These are phyloP conservation scores for Stomatorhinus walkeri DNA, from an alignment of 2,797 vertebrate species.

Conservation along the genomic window DNA sequence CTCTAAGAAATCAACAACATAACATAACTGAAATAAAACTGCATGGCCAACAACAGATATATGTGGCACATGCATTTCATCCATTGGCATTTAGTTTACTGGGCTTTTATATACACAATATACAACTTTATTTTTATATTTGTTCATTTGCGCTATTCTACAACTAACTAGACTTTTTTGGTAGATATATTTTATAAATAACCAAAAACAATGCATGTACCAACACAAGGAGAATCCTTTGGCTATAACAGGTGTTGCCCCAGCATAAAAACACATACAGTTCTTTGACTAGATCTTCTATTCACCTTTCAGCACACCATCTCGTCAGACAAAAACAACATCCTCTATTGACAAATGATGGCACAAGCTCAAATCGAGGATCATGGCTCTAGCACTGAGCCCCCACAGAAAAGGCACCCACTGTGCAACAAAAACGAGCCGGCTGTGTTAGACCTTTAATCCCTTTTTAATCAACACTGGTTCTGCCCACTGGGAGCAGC, in stretches of 20 bases:
- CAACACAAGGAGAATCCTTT: not conserved
- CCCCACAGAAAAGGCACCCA: constrained; percentile 16
- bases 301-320: constrained; percentile 9
- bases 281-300: constrained; percentile 15
- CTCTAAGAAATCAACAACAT: not conserved
- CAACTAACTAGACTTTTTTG: not conserved
- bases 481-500: constrained; percentile 16
- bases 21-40: not conserved
- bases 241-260: not conserved
- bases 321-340: constrained; percentile 12
- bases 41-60: not conserved
- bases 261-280: constrained; percentile 20
- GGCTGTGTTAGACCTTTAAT: constrained; percentile 21
- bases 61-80: not conserved
- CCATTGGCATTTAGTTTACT: not conserved
- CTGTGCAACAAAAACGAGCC: constrained; percentile 4
- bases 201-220: not conserved
- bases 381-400: not conserved
- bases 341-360: constrained; percentile 14
- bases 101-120: not conserved
- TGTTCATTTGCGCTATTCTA: not conserved
- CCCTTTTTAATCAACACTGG: constrained; percentile 25
- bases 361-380: not conserved
- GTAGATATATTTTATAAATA: not conserved
- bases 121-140: not conserved